Base-by-base conservation (phyloP, 2,888 invertebrate genomes). In the Xylota segnis region DNA sequence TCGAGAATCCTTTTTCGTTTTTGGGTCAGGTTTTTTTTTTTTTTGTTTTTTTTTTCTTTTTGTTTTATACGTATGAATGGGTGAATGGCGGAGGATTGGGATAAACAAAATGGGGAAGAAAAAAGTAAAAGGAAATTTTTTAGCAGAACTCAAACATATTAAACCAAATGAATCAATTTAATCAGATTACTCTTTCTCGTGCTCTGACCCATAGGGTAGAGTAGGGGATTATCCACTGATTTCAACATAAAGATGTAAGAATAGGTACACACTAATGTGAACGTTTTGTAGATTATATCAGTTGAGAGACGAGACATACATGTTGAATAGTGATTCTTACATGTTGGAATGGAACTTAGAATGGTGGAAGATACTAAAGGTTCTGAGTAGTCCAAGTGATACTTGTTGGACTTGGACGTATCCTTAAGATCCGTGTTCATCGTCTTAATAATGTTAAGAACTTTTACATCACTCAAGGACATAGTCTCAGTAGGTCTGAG, bases 1-100 rank as follows among this genome's bases (percentile, higher is more conserved):
- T 86, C 82, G 76, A n/a, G n/a, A 82, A 86, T 82, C 86, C 86
- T 74, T 81, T 74, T 68, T 37, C n/a, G 12, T 54, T 68, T 66
- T 72, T 34, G 72, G 63, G 72, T 79, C 72, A 71, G 23, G 56
- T 4, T 50, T 58, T 58, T 34, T 52, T 10, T 58, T 16, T 34
- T 4, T 50, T 58, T 58, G 18, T 52, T 10, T 58, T 16, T 34
- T 34, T 23, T 23, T 23, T 23, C 3, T 23, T 23, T 34, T 34
- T 23, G 27, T 12, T 10, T 50, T 34, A 50, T 56, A 45, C 37
- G 10, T 40, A 45, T 23, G 18, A 45, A 45, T 43, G 40, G 12
- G 74, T 72, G 47, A 45, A 54, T 63, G 59, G 70, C 52, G 59
- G 18, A 70, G 18, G 63, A 65, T 70, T 29, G 66, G 72, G 70